These are phyloP conservation scores for Venusia cambrica DNA, from an alignment of 2,888 invertebrate genomes.

Conservation along the genomic window DNA sequence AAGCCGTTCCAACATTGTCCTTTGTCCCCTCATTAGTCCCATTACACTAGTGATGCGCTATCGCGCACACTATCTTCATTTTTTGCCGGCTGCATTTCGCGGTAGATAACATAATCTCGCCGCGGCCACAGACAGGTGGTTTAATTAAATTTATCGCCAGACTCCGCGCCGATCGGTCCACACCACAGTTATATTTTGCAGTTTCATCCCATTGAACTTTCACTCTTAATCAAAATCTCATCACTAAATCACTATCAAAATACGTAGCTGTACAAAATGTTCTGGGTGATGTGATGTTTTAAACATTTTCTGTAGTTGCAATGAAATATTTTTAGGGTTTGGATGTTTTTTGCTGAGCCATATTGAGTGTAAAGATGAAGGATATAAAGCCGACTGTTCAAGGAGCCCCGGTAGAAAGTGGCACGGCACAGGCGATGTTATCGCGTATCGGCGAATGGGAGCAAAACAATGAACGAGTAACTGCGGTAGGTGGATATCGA, in stretches of 20 bases:
- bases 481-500: constrained; percentile 43
- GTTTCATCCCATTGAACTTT: too few species aligned
- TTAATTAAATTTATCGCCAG: constrained; percentile 65
- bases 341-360: too few species aligned
- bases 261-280: too few species aligned
- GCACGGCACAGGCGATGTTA: constrained; percentile 23
- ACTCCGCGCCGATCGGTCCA: constrained; percentile 39
- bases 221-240: too few species aligned
- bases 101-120: constrained; percentile 54
- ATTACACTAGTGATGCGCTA: constrained; percentile 23
- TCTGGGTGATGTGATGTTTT: too few species aligned
- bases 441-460: constrained; percentile 37
- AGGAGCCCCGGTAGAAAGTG: constrained; percentile 2
- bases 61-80: constrained; percentile 22
- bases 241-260: too few species aligned
- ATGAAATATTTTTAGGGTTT: too few species aligned
- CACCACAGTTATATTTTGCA: constrained; percentile 4
- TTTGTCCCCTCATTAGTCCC: constrained; percentile 14
- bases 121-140: constrained; percentile 45
- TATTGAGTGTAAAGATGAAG: too few species aligned
- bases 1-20: constrained; percentile 1
- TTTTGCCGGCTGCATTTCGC: constrained; percentile 43
- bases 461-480: constrained; percentile 41
- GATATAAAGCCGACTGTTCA: constrained; percentile 5
- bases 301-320: too few species aligned